Conservation (phyloP, 2,797 vertebrate genomes). For the Enteromius viviparus region DNA sequence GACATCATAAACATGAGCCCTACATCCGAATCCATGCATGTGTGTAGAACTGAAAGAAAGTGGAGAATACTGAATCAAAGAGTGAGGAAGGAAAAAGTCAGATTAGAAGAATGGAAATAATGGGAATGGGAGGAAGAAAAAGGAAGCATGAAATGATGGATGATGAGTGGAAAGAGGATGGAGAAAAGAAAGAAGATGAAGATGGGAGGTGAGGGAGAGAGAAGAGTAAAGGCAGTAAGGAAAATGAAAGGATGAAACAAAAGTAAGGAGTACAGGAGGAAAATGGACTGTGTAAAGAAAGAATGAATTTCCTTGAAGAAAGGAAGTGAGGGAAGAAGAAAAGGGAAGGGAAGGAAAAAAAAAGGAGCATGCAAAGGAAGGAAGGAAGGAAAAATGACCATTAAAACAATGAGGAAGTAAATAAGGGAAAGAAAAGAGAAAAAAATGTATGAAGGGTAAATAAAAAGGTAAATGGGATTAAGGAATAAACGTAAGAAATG, state of each 20-base stretch:
- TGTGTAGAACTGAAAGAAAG: background rate
- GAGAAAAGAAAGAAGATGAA: background rate
- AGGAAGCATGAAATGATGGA: background rate
- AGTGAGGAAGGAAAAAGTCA: background rate
- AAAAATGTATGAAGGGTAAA: background rate
- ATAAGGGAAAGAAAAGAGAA: background rate
- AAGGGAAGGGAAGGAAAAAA: background rate
- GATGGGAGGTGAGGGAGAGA: background rate
- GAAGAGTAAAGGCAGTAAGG: background rate
- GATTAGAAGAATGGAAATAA: background rate
- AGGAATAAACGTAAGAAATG: background rate
- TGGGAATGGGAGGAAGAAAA: background rate
- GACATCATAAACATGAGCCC: slow-evolving; percentile 39
- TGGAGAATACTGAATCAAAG: background rate
- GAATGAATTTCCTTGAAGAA: background rate
- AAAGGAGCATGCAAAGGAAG: background rate
- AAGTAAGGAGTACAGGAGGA: background rate
- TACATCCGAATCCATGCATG: background rate
- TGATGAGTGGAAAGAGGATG: background rate
- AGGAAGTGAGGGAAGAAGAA: background rate
- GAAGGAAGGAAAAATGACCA: background rate
- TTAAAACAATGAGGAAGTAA: too few species aligned
- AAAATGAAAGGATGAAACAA: background rate
- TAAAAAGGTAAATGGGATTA: background rate
- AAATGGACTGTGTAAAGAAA: background rate